A percentile compares a stretch with the other conserved stretches of the same genome.
These are phyloP conservation scores for Leistus spinibarbis DNA, from an alignment of 2,888 invertebrate species.

Conservation along the genomic window DNA sequence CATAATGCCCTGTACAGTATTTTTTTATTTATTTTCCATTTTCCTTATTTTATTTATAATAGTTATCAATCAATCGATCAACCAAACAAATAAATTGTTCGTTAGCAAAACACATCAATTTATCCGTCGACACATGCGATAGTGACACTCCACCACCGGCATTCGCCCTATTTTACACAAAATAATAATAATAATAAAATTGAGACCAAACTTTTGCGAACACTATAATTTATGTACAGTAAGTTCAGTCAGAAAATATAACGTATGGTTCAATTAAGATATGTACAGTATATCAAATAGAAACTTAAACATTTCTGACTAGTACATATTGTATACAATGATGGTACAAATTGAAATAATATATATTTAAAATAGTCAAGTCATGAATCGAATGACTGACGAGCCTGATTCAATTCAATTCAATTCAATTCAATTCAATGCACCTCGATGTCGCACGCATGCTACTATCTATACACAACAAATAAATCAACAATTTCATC, in stretches of 20 bases:
- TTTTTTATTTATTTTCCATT: background rate
- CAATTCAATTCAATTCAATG: no score
- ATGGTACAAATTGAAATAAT: constrained; percentile 29
- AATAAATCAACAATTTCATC: constrained; percentile 9
- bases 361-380: constrained; percentile 9
- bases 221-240: constrained; percentile 33
- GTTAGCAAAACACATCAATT: constrained; percentile 15
- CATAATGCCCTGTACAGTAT: constrained; percentile 27
- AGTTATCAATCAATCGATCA: constrained; percentile 25
- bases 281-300: constrained; percentile 36
- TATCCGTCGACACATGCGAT: constrained; percentile 4
- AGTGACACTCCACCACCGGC: background rate
- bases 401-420: background rate
- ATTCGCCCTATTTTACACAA: background rate
- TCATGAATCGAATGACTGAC: background rate
- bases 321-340: constrained; percentile 39
- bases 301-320: constrained; percentile 36
- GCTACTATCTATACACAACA: background rate
- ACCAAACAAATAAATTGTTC: constrained; percentile 24
- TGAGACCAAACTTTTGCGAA: constrained; percentile 31
- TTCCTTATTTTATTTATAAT: background rate
- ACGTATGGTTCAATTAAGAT: constrained; percentile 34
- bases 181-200: background rate
- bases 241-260: constrained; percentile 38
- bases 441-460: no score